Evolutionary conservation across 2,797 vertebrate genomes (phyloP).

Genomic region (Acrossocheilus wenchowensis): DNA sequence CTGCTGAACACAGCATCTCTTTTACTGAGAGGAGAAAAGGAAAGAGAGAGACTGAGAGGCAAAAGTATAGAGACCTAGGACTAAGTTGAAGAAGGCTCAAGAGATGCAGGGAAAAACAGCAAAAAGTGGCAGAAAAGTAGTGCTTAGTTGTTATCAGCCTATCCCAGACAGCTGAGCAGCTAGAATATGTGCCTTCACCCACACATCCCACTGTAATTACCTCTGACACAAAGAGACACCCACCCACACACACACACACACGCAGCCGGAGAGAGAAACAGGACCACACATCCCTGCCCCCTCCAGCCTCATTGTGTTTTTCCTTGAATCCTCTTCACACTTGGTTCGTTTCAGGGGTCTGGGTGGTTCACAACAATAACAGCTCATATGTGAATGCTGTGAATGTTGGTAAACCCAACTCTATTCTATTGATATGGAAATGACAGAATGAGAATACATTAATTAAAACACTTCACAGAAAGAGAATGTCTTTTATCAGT

Average conservation of each 20-base stretch:
- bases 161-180: slow-evolving; percentile 64
- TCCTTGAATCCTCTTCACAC: background rate
- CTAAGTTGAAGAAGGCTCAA: background rate
- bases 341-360: background rate
- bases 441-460: background rate
- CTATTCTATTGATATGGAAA: background rate
- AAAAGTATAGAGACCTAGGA: background rate
- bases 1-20: background rate
- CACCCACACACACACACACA: slow-evolving; percentile 1
- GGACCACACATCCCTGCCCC: background rate
- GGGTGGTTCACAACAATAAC: background rate
- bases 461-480: background rate
- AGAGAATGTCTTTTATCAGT: background rate
- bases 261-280: background rate
- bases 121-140: slow-evolving; percentile 47
- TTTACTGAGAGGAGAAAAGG: background rate
- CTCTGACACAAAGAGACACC: slow-evolving; percentile 47
- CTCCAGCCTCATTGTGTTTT: background rate
- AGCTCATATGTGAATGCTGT: background rate
- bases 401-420: background rate
- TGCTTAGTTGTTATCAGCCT: slow-evolving; percentile 66
- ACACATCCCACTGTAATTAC: slow-evolving; percentile 65
- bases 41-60: background rate
- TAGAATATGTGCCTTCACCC: slow-evolving; percentile 53
- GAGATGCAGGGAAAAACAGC: slow-evolving; percentile 10